Evolutionary conservation across 2,113 vertebrate species (phyloP).

Genomic region (Polypterus senegalus): DNA sequence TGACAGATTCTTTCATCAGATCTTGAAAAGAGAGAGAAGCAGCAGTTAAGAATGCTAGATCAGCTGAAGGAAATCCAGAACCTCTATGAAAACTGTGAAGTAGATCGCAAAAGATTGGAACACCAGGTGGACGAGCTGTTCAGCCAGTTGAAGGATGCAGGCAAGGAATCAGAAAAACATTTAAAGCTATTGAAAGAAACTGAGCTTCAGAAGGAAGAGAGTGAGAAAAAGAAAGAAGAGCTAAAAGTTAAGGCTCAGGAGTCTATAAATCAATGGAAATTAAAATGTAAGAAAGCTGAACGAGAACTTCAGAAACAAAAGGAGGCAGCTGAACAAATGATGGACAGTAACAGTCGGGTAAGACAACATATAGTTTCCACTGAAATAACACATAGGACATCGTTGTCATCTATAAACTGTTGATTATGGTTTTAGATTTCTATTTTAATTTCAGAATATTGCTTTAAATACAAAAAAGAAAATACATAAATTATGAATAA

Average conservation of each 20-base stretch:
- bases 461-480: too few species aligned
- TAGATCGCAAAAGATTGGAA: constrained; percentile 36
- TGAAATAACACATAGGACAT: neutral
- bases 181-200: constrained; percentile 47
- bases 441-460: too few species aligned
- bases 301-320: constrained; percentile 56
- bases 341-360: constrained; percentile 59
- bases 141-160: constrained; percentile 46
- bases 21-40: constrained; percentile 61
- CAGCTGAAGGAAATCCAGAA: constrained; percentile 73
- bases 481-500: too few species aligned
- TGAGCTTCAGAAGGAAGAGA: constrained; percentile 58
- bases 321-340: constrained; percentile 34
- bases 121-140: constrained; percentile 44
- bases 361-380: neutral
- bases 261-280: constrained; percentile 71
- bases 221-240: constrained; percentile 62
- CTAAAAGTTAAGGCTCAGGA: constrained; percentile 75
- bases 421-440: too few species aligned
- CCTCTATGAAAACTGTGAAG: constrained; percentile 50
- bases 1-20: constrained; percentile 58
- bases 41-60: constrained; percentile 69
- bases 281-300: constrained; percentile 68
- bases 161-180: constrained; percentile 46
- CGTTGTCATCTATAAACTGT: neutral